Evolutionary conservation across 2,888 invertebrate species (phyloP), one percentile per base, ranked within the genome.

Genomic region (Loripinus fragilis): DNA sequence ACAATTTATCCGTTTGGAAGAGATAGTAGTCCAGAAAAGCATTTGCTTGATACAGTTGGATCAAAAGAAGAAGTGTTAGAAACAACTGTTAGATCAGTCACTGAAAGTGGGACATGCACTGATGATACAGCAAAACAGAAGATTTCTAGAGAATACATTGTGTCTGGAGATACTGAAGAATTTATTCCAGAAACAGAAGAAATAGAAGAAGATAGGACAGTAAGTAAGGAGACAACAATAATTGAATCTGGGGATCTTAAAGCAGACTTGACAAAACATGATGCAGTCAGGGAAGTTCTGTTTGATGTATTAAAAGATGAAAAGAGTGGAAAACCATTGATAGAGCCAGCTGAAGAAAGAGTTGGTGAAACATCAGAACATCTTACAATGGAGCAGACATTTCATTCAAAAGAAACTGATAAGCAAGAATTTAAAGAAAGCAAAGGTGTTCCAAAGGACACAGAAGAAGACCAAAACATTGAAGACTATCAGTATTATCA

Each of bases 41-140:
- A 83, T 38, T 65, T 83, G 5, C 64, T 83, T 45, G 83, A 83
- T 76, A 83, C 80, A 55, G 69, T 83, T 38, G 60, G 78, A 12
- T 76, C 73, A 12, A 83, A 80, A 30, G 81, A 85, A 75, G 81
- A 80, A 75, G 81, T 68, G 30, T 68, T 81, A 12, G 73, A 79
- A 72, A 72, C 81, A 52, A 68, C 71, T 15, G 38, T 79, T 28
- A 73, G 64, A 23, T 45, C 67, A 15, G 64, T 78, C 8, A 71
- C 68, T 38, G 83, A 85, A 45, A 75, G 75, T 23, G 74, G 45
- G 30, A 76, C 76, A 50, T 79, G 82, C 25, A 66, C 64, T 38
- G 64, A 50, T 33, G 85, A 86, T 73, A 80, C 78, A 65, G 76
- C 78, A 42, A 79, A 80, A 25, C 71, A 81, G 7, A 76, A 66